Conservation (phyloP, 2,797 vertebrate genomes). For the Muscicapa comitata region DNA sequence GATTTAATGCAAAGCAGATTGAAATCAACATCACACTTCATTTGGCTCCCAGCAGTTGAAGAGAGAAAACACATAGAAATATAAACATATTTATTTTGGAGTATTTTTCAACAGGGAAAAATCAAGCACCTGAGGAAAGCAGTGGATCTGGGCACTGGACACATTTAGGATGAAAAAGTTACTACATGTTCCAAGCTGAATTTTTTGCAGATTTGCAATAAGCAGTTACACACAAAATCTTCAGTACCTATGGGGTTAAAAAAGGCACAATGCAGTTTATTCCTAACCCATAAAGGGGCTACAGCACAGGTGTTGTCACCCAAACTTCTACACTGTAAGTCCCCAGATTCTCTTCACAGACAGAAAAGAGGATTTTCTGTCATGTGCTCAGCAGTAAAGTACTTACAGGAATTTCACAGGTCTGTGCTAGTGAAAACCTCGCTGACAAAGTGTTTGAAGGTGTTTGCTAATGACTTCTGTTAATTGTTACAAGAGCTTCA, state of each 20-base stretch:
- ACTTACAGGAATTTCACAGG: background rate
- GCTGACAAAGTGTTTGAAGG: background rate
- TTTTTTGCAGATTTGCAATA: background rate
- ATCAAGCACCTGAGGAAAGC: background rate
- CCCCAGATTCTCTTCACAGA: background rate
- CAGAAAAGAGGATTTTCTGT: background rate
- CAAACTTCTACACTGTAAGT: background rate
- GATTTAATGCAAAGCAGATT: constrained; percentile 11
- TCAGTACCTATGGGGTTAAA: fast-evolving
- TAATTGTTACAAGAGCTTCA: background rate
- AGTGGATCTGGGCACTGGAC: background rate
- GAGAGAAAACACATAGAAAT: background rate
- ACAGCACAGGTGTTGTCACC: background rate
- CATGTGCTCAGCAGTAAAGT: background rate
- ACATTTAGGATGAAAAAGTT: background rate
- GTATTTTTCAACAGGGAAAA: background rate
- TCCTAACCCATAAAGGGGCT: background rate
- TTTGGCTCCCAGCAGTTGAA: background rate
- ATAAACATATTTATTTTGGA: background rate
- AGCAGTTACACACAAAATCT: background rate
- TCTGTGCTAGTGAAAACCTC: background rate
- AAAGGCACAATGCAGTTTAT: fast-evolving
- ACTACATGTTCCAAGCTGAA: fast-evolving
- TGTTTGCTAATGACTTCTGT: background rate
- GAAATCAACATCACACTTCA: constrained; percentile 8